A percentile compares a stretch with the other conserved stretches of the same genome.
Conservation (phyloP, 92 coral and sea anemone species). For the Porites lobata region DNA sequence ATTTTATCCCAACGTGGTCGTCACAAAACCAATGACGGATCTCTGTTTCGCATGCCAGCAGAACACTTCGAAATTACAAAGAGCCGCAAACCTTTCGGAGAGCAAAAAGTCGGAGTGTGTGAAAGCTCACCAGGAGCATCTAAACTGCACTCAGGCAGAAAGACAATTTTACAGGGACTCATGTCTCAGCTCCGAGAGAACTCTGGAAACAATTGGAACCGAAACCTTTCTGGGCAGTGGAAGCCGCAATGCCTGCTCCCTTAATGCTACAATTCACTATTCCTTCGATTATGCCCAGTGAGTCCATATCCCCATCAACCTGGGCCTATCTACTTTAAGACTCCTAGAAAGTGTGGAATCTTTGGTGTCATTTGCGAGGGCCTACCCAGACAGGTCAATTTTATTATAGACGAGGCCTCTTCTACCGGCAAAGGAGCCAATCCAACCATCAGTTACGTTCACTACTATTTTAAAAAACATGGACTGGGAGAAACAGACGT, state of each 20-base stretch:
- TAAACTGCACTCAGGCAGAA: conserved; percentile 34
- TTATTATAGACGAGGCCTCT: too few relatives aligned
- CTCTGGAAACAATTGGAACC: neutral
- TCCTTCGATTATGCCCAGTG: too few relatives aligned
- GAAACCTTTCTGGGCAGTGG: neutral
- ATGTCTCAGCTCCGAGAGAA: conserved; percentile 16
- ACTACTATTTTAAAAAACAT: too few relatives aligned
- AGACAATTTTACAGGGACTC: conserved; percentile 46
- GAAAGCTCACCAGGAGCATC: conserved; percentile 9
- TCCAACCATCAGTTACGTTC: too few relatives aligned
- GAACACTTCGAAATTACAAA: conserved; percentile 35
- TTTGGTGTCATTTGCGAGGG: too few relatives aligned
- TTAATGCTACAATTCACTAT: neutral
- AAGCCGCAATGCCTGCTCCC: conserved; percentile 38
- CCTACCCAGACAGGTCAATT: too few relatives aligned
- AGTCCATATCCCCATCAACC: neutral
- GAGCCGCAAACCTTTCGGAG: conserved; percentile 1
- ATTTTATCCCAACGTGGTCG: neutral
- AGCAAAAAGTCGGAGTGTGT: conserved; percentile 10
- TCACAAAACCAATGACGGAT: conserved; percentile 53
- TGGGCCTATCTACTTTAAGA: neutral
- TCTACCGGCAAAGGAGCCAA: too few relatives aligned
- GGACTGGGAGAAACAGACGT: too few relatives aligned
- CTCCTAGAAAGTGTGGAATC: too few relatives aligned
- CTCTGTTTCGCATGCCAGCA: conserved; percentile 35